phyloP scores from a whole-genome alignment of 2,888 invertebrate genomes.

The Monopis laevigella region DNA sequence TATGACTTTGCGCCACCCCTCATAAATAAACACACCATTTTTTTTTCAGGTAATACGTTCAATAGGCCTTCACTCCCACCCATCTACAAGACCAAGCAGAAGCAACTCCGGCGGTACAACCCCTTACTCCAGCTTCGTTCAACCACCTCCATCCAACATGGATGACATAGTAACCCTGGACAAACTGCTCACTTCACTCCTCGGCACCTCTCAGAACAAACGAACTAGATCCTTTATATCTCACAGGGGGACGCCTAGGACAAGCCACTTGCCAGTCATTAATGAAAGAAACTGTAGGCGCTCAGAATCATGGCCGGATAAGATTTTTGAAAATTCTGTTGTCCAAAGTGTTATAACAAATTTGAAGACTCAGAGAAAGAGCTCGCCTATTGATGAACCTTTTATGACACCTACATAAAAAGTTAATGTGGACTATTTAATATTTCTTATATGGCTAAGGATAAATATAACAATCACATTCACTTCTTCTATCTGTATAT shows the following conservation, averaged over 20 bases:
- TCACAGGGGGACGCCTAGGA: conserved; percentile 41
- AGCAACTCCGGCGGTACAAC: conserved; percentile 38
- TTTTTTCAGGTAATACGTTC: conserved; percentile 38
- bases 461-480: too few species aligned
- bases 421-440: too few species aligned
- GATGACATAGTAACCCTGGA: conserved; percentile 72
- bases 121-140: conserved; percentile 24
- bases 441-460: too few species aligned
- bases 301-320: conserved; percentile 54
- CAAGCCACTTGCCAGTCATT: conserved; percentile 38
- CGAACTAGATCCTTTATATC: conserved; percentile 38
- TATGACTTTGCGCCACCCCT: too few species aligned
- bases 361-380: conserved; percentile 38
- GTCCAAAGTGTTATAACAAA: conserved; percentile 48
- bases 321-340: conserved; percentile 48
- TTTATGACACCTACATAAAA: conserved; percentile 46
- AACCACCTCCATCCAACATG: conserved; percentile 38
- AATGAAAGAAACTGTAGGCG: conserved; percentile 31
- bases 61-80: conserved; percentile 40
- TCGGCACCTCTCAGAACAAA: conserved; percentile 55
- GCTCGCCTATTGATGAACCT: conserved; percentile 42
- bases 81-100: conserved; percentile 37
- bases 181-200: conserved; percentile 68
- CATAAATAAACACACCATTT: too few species aligned
- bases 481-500: too few species aligned